These are phyloP conservation scores for Montipora capricornis DNA, from an alignment of 64 coral and sea anemone genomes.

Conservation along the genomic window DNA sequence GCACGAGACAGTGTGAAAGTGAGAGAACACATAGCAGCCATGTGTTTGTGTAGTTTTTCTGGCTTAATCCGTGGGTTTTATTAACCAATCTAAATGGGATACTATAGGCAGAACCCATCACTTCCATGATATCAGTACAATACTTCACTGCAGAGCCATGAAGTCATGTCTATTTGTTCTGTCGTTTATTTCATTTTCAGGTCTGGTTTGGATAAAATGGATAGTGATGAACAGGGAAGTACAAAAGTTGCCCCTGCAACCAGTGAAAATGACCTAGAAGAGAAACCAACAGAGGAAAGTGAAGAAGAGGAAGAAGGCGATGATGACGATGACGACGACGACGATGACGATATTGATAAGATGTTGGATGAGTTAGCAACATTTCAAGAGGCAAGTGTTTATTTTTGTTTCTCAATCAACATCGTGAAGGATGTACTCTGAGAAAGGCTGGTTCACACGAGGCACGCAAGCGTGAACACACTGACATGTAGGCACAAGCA, in stretches of 20 bases:
- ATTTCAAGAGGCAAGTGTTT: slow-evolving; percentile 80
- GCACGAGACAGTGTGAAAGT: too few relatives aligned
- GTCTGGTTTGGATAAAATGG: background rate
- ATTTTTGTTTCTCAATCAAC: background rate
- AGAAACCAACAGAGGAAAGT: slow-evolving; percentile 38
- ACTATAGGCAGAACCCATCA: too few relatives aligned
- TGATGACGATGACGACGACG: slow-evolving; percentile 61
- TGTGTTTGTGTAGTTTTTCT: too few relatives aligned
- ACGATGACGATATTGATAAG: slow-evolving; percentile 94
- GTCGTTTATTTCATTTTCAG: background rate
- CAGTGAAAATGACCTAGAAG: slow-evolving; percentile 71
- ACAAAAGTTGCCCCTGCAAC: slow-evolving; percentile 65
- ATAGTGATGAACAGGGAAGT: slow-evolving; percentile 16
- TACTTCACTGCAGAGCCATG: too few relatives aligned
- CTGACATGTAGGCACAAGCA: too few relatives aligned
- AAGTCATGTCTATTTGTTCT: background rate
- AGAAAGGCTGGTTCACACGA: too few relatives aligned
- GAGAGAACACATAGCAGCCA: too few relatives aligned
- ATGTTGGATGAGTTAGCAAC: slow-evolving; percentile 88
- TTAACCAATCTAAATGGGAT: too few relatives aligned
- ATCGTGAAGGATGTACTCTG: too few relatives aligned
- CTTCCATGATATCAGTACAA: too few relatives aligned
- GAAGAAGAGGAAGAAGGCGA: slow-evolving; percentile 37
- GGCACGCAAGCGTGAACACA: too few relatives aligned
- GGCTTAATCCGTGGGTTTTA: too few relatives aligned